phyloP scores from a whole-genome alignment of 2,888 invertebrate genomes.

The Camponotus fellah region DNA sequence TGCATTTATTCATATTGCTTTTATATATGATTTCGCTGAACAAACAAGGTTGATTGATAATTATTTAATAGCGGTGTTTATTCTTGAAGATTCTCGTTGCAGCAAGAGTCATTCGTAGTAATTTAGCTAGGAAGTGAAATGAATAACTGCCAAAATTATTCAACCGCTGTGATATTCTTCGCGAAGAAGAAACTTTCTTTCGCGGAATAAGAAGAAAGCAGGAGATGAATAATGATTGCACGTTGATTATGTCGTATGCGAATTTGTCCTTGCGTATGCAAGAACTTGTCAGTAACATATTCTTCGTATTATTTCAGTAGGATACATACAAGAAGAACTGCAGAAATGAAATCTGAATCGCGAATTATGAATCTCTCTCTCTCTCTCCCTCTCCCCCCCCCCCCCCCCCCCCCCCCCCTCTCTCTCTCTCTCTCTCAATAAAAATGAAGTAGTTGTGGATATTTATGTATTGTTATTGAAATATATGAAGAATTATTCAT shows the following conservation, averaged over 20 bases:
- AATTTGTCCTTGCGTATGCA: slow-evolving; percentile 2
- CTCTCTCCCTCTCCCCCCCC: too few relatives aligned
- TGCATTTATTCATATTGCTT: neutral
- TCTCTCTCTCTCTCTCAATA: neutral
- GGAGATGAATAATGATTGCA: slow-evolving; percentile 25
- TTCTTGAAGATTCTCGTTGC: neutral
- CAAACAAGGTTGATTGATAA: slow-evolving; percentile 33
- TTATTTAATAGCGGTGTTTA: slow-evolving; percentile 23
- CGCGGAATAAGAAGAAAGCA: neutral
- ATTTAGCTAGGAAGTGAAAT: neutral
- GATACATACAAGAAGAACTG: neutral
- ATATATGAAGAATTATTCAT: slow-evolving; percentile 12
- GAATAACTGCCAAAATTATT: slow-evolving; percentile 27
- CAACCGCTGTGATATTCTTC: neutral
- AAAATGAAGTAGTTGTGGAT: neutral
- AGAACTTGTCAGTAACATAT: neutral
- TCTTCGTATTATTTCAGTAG: neutral
- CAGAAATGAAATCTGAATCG: neutral
- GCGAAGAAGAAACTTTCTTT: slow-evolving; percentile 10
- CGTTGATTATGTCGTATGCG: neutral
- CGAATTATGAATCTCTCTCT: neutral
- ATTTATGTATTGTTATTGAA: neutral
- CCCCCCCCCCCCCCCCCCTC: too few relatives aligned
- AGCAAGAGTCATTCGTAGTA: neutral
- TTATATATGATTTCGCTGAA: neutral